Evolutionary conservation across 64 coral and sea anemone species (phyloP), one percentile per base, ranked within the genome.

Genomic region (Pachyseris speciosa): DNA sequence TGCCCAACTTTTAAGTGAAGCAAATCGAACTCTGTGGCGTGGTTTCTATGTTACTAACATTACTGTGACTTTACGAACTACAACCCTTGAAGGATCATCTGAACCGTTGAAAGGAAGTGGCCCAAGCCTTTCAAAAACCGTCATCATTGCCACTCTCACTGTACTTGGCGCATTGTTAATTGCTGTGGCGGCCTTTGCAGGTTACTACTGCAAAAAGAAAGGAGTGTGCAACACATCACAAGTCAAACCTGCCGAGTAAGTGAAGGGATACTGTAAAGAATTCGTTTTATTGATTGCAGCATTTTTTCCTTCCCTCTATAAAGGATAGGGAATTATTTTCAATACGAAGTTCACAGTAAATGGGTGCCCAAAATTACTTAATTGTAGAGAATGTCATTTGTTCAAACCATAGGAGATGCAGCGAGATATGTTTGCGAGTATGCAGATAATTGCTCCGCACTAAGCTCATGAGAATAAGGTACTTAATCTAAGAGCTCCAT

Each of bases 171-270:
- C 34, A 5, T 80, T 80, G 30, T 37, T 80, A 28, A 37, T 80
- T 58, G 15, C 31, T 13, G 48, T 80, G 17, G 75, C 45, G 20
- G 16, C 12, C 1, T 55, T 52, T 80, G 75, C 49, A 39, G 16
- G 51, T 58, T 80, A 80, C 50, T 3, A 38, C 37, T 80, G 48
- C 26, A 80, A 58, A 80, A 80, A 37, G 75, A 80, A 80, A 59
- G 48, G 75, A 37, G 1, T 58, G 15, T 80, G 49, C 8, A 16
- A 37, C 30, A 58, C 4, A 17, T 80, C 75, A 80, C 57, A 22
- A 58, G 33, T 80, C 37, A 37, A 80, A 59, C 75, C 75, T 55
- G 28, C 51, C 28, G 51, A 80, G 75, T 80, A 58, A 80, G 75
- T 80, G 37, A 11, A 4, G 45, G 9, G 9, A 15, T 1, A 36